Percentiles rank a stretch among this genome's conserved stretches.
phyloP scores from a whole-genome alignment of 2,888 invertebrate genomes.

The Hypomecis atomaria region DNA sequence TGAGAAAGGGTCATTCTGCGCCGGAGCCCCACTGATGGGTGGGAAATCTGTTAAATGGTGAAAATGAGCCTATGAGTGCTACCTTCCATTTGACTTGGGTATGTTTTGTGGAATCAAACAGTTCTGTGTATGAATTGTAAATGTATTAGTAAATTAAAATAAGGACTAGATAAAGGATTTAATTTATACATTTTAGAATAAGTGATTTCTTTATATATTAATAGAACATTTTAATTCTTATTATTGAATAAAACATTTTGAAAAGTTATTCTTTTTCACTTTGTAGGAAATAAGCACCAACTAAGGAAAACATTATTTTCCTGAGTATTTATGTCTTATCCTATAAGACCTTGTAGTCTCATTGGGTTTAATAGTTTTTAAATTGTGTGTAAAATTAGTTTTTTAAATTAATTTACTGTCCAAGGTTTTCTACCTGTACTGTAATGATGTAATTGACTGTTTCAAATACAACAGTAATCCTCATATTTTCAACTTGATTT shows the following conservation, averaged over 20 bases:
- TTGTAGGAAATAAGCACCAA: constrained; percentile 15
- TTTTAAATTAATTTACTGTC: too few species aligned
- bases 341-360: too few species aligned
- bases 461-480: neutral
- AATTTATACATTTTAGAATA: constrained; percentile 62
- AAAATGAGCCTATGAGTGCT: constrained; percentile 5
- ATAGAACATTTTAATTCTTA: constrained; percentile 54
- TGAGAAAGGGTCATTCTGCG: too few species aligned
- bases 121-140: constrained; percentile 33
- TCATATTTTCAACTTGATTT: constrained; percentile 54
- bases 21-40: too few species aligned
- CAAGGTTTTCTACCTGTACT: too few species aligned
- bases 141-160: constrained; percentile 42
- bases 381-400: too few species aligned
- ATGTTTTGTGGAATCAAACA: constrained; percentile 31
- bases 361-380: too few species aligned
- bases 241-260: constrained; percentile 60
- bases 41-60: neutral
- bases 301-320: neutral
- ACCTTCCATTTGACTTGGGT: constrained; percentile 14
- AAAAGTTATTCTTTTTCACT: constrained; percentile 26
- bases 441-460: too few species aligned
- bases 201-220: constrained; percentile 59
- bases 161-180: constrained; percentile 61
- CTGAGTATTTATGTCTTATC: too few species aligned